Evolutionary conservation across 2,797 vertebrate genomes (phyloP), one percentile per base, ranked within the genome.

Genomic region (Gouania willdenowi): DNA sequence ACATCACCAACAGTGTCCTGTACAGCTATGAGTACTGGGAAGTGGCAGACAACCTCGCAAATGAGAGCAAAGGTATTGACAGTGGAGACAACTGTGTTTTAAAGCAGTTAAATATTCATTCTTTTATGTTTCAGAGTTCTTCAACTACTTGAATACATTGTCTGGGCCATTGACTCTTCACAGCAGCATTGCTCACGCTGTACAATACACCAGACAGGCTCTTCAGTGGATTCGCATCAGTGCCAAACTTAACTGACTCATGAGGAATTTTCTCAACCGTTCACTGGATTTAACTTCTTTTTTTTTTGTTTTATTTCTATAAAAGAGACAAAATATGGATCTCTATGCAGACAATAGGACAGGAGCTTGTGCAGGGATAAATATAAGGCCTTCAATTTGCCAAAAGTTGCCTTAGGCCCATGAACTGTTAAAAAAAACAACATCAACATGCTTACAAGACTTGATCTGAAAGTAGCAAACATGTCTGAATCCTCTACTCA

Each of bases 11-110:
- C 84, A 94, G 94, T 81, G 94, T 98, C 65, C 90, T 99, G 45
- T 97, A 97, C 79, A 97, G 97, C 79, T 98, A 98, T 1, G 95
- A 99, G 82, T 97, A 98, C 87, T 99, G 97, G 97, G 96, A 99
- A 84, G 90, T 98, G 83, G 95, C 97, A 3, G 97, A 99, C 82
- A 96, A 90, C 77, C 88, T 99, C 8, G 89, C 93, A 75, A 97
- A 94, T 84, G 97, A 99, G 40, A 98, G 95, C 70, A 91, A 91
- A 92, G 97, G 97, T 97, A 38, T 11, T 4, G 5, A n/a, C n/a
- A n/a, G 17, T 20, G 3, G n/a, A 2, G 11, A 24, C 4, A 25
- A 20, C 8, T 5, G 5, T 4, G 4, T 6, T 22, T 22, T 22
- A 29, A 0, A 32, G 21, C 8, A 35, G 12, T 49, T n/a, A 41